A percentile compares a stretch with the other conserved stretches of the same genome.
Conservation (phyloP, 2,113 vertebrate species). For the Melospiza melodia region DNA sequence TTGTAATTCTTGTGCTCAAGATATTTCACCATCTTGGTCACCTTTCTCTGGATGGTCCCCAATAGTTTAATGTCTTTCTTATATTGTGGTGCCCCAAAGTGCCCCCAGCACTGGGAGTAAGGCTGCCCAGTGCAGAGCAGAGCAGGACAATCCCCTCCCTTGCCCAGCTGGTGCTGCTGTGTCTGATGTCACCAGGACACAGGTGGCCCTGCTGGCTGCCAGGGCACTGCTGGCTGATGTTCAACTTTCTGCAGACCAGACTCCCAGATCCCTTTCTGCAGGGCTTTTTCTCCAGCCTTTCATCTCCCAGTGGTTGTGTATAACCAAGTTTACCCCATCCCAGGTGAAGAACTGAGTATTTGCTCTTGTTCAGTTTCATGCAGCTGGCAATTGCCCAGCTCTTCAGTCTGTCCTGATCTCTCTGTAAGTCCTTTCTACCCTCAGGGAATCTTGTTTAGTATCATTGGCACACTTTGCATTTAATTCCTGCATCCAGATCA, state of each 20-base stretch:
- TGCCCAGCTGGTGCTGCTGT: rapidly evolving
- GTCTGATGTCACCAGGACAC: not conserved
- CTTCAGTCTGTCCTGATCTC: not conserved
- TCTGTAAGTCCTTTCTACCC: not conserved
- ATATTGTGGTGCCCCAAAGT: too few relatives aligned
- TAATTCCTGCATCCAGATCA: not conserved
- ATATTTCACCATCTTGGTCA: not conserved
- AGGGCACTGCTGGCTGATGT: rapidly evolving
- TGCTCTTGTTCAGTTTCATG: not conserved
- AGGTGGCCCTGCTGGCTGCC: not conserved
- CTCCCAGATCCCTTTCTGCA: not conserved
- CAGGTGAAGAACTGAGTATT: not conserved
- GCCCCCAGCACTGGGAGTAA: rapidly evolving
- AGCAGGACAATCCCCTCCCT: rapidly evolving
- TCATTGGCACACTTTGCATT: not conserved
- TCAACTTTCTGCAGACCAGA: rapidly evolving
- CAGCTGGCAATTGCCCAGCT: not conserved
- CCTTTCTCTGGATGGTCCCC: not conserved
- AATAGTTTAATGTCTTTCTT: not conserved
- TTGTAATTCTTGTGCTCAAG: not conserved
- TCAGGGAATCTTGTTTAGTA: rapidly evolving
- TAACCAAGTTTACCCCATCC: not conserved
- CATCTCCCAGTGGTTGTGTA: not conserved
- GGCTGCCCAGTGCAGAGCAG: not conserved
- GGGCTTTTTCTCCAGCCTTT: not conserved